A percentile compares a stretch with the other conserved stretches of the same genome.
Conservation (phyloP, 2,888 invertebrate species). For the Xanthia togata region DNA sequence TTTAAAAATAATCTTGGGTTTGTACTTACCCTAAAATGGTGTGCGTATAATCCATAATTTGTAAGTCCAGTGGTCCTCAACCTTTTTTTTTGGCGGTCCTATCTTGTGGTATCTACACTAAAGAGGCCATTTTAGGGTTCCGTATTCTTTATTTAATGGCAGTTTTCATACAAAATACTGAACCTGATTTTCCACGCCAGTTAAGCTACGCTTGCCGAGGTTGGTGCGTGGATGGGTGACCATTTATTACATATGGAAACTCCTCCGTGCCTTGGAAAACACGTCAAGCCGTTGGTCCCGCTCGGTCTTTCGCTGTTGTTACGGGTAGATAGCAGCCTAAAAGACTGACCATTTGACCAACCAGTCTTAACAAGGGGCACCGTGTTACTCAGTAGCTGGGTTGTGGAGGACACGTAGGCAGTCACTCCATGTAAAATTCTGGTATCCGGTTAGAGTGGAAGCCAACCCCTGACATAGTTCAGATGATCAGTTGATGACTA, state of each 20-base stretch:
- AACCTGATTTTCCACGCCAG: neutral
- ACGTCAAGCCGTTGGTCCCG: neutral
- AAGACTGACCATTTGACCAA: too few relatives aligned
- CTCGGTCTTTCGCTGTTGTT: neutral
- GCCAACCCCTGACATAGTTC: too few relatives aligned
- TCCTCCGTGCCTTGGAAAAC: too few relatives aligned
- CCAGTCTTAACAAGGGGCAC: neutral
- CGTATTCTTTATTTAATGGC: neutral
- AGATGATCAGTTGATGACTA: neutral
- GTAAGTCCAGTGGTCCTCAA: constrained; percentile 19
- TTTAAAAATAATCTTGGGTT: constrained; percentile 33
- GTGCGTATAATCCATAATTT: constrained; percentile 51
- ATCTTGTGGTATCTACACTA: too few relatives aligned
- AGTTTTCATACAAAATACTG: too few relatives aligned
- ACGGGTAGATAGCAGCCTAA: neutral
- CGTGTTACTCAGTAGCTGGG: too few relatives aligned
- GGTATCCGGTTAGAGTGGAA: too few relatives aligned
- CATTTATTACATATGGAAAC: neutral
- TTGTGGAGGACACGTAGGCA: too few relatives aligned
- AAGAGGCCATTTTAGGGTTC: too few relatives aligned
- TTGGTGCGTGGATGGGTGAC: neutral
- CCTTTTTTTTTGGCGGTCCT: neutral
- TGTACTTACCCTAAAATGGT: constrained; percentile 29
- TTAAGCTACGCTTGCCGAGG: neutral
- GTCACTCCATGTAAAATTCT: too few relatives aligned